Base-by-base conservation (phyloP, 2,888 invertebrate species). In the Lordiphosa andalusiaca region DNA sequence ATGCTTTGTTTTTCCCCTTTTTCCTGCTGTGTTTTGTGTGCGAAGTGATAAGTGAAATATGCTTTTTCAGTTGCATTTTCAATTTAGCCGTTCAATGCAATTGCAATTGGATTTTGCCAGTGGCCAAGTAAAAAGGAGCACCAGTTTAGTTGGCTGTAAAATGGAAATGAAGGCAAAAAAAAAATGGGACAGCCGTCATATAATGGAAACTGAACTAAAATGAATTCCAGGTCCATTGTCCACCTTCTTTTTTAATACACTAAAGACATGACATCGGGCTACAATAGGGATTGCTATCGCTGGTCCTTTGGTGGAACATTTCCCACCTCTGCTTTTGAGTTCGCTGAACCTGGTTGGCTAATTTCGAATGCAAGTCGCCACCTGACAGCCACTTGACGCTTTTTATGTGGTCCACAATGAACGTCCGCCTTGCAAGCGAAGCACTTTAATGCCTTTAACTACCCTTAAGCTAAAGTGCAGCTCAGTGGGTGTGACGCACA, bases 1-100 rank as follows among this genome's bases (percentile, higher is more conserved):
- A 30, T 21, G 57, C 60, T 73, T 71, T 82, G 64, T 74, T 64
- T 39, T 48, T 38, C 33, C 42, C 62, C 46, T 53, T 46, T 35
- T 44, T 36, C 36, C 47, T 56, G 61, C 16, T 16, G 7, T 71
- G 57, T 64, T 78, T 80, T 77, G 83, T 77, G 85, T 74, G 85
- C 71, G 82, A 77, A 80, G 85, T 75, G 77, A 78, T 78, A 78
- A 78, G 85, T 78, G 77, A 78, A 78, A 84, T 78, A 78, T 78
- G 77, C 77, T 78, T 78, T 60, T 78, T 83, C 84, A 80, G 85
- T 76, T 54, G 67, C 69, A 68, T 68, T 80, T 80, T 85, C 78
- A 85, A 80, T 78, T 78, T 85, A 78, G 81, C 62, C 67, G 70
- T 67, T 85, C 85, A 83, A 80, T 80, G 84, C 84, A 77, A 78